Evolutionary conservation across 2,797 vertebrate species (phyloP).

Genomic region (Megalops cyprinoides): DNA sequence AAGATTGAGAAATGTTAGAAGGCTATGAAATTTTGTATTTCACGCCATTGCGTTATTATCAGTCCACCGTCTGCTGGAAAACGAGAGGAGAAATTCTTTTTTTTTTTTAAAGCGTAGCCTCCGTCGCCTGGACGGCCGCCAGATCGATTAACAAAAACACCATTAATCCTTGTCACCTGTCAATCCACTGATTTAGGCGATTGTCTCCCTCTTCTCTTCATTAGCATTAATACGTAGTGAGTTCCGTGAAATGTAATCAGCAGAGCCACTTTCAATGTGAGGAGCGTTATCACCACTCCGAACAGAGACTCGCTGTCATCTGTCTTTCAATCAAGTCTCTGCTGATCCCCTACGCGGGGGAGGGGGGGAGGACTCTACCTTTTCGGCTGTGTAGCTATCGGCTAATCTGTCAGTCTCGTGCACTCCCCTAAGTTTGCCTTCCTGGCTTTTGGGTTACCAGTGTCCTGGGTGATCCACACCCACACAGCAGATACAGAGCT

Average conservation of each 20-base stretch:
- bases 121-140: slow-evolving; percentile 43
- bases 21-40: neutral
- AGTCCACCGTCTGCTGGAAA: slow-evolving; percentile 37
- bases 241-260: slow-evolving; percentile 39
- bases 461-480: neutral
- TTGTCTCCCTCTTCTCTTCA: slow-evolving; percentile 52
- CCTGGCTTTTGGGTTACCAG: slow-evolving; percentile 20
- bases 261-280: neutral
- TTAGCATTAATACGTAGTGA: slow-evolving; percentile 43
- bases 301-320: neutral
- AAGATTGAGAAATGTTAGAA: neutral
- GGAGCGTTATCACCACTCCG: neutral
- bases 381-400: neutral
- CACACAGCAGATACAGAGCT: slow-evolving; percentile 14
- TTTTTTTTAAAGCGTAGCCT: slow-evolving; percentile 7
- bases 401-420: slow-evolving; percentile 13
- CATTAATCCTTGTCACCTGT: slow-evolving; percentile 63
- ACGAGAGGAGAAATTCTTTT: slow-evolving; percentile 15
- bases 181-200: slow-evolving; percentile 55
- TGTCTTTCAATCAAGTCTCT: slow-evolving; percentile 11
- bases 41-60: slow-evolving; percentile 34
- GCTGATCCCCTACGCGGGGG: neutral
- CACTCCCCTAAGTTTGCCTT: neutral
- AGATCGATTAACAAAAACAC: slow-evolving; percentile 53
- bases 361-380: slow-evolving; percentile 2